Conservation (phyloP, 1,140 invertebrate species). For the Heterodera schachtii region DNA sequence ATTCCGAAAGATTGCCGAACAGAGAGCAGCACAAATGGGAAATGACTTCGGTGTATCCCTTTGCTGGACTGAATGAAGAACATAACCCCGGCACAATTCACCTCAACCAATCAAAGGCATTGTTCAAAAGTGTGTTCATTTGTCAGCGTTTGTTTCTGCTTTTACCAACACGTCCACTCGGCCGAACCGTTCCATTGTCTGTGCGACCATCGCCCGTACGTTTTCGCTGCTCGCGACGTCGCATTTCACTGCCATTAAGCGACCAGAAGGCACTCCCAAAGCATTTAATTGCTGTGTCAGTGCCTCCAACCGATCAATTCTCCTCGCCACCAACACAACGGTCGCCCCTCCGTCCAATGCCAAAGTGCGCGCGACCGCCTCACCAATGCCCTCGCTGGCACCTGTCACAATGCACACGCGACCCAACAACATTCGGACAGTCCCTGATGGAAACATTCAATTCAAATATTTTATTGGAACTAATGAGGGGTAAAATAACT, state of each 20-base stretch:
- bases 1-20: too few species aligned
- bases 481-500: too few species aligned
- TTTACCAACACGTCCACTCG: conserved; percentile 66
- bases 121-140: not conserved
- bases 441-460: not conserved
- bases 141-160: too few species aligned
- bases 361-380: conserved; percentile 49
- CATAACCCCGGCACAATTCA: conserved; percentile 69
- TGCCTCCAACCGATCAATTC: conserved; percentile 37
- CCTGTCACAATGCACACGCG: conserved; percentile 59
- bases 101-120: not conserved
- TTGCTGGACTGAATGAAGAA: conserved; percentile 68
- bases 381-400: conserved; percentile 58
- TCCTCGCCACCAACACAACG: conserved; percentile 53
- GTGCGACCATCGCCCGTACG: conserved; percentile 35
- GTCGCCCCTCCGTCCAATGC: conserved; percentile 55
- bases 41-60: conserved; percentile 63
- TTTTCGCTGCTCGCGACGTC: conserved; percentile 50
- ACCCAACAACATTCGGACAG: conserved; percentile 38
- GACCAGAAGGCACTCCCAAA: not conserved
- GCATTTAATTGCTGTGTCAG: conserved; percentile 24
- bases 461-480: too few species aligned
- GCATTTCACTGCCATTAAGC: conserved; percentile 46
- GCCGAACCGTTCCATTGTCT: conserved; percentile 59
- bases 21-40: not conserved